Percentiles rank a stretch among this genome's conserved stretches.
Conservation (phyloP, 2,888 invertebrate species). For the Diplolepis rosae region DNA sequence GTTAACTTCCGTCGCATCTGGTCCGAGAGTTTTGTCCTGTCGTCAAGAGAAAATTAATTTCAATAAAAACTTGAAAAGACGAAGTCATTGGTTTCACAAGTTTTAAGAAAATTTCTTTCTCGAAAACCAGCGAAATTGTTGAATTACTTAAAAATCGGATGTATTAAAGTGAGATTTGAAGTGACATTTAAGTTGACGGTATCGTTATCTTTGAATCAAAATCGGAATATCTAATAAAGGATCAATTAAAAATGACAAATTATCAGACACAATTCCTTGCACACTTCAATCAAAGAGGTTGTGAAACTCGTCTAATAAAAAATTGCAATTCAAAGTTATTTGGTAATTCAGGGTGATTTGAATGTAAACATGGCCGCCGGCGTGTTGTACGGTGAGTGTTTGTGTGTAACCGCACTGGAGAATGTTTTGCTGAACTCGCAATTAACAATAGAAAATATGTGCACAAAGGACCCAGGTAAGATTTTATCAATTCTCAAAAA, state of each 20-base stretch:
- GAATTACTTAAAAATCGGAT: neutral
- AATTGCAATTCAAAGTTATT: constrained; percentile 34
- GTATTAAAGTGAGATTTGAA: neutral
- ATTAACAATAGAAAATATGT: constrained; percentile 58
- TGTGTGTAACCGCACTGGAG: constrained; percentile 56
- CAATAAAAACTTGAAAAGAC: constrained; percentile 4
- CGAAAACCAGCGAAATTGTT: constrained; percentile 7
- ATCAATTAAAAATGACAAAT: neutral
- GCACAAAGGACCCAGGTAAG: constrained; percentile 62
- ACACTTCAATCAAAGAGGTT: neutral
- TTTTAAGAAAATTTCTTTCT: neutral
- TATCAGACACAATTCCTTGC: neutral
- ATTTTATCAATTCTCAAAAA: constrained; percentile 2
- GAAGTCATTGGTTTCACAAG: neutral
- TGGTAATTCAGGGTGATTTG: constrained; percentile 50
- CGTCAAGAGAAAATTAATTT: constrained; percentile 9
- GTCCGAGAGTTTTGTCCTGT: constrained; percentile 3
- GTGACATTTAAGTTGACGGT: constrained; percentile 13
- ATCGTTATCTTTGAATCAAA: neutral
- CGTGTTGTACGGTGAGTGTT: constrained; percentile 65
- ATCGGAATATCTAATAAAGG: neutral
- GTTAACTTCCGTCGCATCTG: constrained; percentile 36
- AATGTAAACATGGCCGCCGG: constrained; percentile 71
- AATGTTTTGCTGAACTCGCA: constrained; percentile 51
- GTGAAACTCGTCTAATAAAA: constrained; percentile 8